Conservation (phyloP, 1,140 invertebrate species). For the Aphidius ervi region DNA sequence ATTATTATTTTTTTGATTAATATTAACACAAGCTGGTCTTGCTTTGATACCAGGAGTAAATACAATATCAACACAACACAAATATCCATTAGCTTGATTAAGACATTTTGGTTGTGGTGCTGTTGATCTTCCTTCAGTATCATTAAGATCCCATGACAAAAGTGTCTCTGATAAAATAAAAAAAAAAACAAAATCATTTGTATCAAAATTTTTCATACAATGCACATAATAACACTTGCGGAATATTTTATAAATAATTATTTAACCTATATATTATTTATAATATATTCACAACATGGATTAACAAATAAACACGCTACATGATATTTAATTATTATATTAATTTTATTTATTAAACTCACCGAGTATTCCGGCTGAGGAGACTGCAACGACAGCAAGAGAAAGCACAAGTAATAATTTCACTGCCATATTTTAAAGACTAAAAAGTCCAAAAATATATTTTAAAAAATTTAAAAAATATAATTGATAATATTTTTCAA, state of each 20-base stretch:
- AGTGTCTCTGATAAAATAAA: conserved; percentile 34
- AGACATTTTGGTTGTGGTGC: conserved; percentile 48
- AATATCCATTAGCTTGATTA: conserved; percentile 46
- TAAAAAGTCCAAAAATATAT: neutral
- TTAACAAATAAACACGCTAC: no score
- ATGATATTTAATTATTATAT: no score
- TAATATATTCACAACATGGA: no score
- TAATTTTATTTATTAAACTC: conserved; percentile 27
- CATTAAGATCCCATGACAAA: conserved; percentile 42
- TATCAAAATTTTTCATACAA: neutral
- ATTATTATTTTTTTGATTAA: conserved; percentile 52
- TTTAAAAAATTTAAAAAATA: neutral
- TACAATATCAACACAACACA: conserved; percentile 51
- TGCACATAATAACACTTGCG: neutral
- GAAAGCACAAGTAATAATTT: conserved; percentile 33
- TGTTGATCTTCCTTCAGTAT: conserved; percentile 38
- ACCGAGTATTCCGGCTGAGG: conserved; percentile 47
- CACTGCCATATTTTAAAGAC: conserved; percentile 16
- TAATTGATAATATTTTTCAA: neutral
- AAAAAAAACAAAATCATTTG: conserved; percentile 7
- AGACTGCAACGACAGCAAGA: conserved; percentile 35
- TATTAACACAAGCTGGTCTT: conserved; percentile 51
- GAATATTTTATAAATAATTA: no score
- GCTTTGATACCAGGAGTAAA: conserved; percentile 48
- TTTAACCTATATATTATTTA: no score